Evolutionary conservation across 2,797 vertebrate genomes (phyloP).

Genomic region (Lophura swinhoii): DNA sequence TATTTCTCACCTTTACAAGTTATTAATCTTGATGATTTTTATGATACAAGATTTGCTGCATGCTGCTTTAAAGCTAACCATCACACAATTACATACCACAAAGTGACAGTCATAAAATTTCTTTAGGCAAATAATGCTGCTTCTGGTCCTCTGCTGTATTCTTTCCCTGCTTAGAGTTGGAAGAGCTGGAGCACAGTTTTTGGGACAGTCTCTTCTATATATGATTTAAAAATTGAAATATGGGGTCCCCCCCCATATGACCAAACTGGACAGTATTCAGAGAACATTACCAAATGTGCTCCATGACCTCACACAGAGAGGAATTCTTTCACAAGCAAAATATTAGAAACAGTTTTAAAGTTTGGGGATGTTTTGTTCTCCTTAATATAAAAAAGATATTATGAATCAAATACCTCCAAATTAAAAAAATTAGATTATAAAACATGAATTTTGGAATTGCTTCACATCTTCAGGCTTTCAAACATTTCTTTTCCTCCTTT

Average conservation of each 20-base stretch:
- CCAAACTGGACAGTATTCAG: not conserved
- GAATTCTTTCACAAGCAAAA: not conserved
- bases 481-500: not conserved
- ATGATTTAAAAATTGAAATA: not conserved
- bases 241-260: not conserved
- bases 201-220: slow-evolving; percentile 8
- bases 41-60: not conserved
- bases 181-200: not conserved
- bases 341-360: not conserved
- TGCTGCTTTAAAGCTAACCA: not conserved
- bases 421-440: not conserved
- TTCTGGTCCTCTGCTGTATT: not conserved
- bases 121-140: not conserved
- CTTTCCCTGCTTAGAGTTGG: not conserved
- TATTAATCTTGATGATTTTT: not conserved
- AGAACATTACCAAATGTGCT: not conserved
- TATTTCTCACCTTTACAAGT: not conserved
- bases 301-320: not conserved
- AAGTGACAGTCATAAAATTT: not conserved
- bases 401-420: not conserved
- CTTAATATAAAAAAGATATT: not conserved
- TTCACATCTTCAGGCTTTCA: not conserved
- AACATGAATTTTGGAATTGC: not conserved
- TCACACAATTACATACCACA: not conserved
- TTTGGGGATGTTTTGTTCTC: not conserved